Evolutionary conservation across 2,113 vertebrate species (phyloP), one percentile per base, ranked within the genome.

Genomic region (Jacana jacana): DNA sequence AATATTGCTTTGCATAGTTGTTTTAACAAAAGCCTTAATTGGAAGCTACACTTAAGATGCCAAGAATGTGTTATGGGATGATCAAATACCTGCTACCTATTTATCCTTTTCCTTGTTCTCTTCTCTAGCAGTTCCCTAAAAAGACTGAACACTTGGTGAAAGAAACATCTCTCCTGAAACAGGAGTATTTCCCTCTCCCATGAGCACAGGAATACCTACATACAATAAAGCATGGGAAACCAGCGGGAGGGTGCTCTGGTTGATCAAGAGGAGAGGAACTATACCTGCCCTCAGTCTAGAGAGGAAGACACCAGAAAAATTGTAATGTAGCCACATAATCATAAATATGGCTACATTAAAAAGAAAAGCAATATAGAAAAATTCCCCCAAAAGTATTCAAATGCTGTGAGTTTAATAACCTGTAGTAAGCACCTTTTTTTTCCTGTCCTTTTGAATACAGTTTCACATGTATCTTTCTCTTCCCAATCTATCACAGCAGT

Each of bases 371-470:
- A 4, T 3, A 9, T 1, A 72, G 10, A 52, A 86, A 76, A 64
- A 9, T 4, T 85, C 19, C 42, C 11, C 7, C 42, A 40, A 12
- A 51, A 28, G 5, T 46, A 28, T 63, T 85, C 10, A 20, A 54
- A 76, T 68, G 13, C 25, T 64, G 89, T 19, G 3, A 7, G 4
- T 72, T 63, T 49, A 14, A 37, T 30, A 40, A 40, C 2, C 20
- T 22, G 4, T 27, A 48, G 2, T 27, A 79, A 42, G 1, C 6
- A 27, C 17, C 1, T 35, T 27, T 25, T 33, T 8, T 7, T 6
- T 3, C 3, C 12, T 1, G 0, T 24, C 1, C 4, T 81, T 85
- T 81, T 64, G 10, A 57, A 2, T 61, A 60, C 14, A 46, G 10
- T 31, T 65, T 88, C 27, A 48, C 8, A 33, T 35, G 17, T 2